Evolutionary conservation across 1,140 invertebrate genomes (phyloP), one percentile per base, ranked within the genome.

Genomic region (Thalassaphorura encarpata): DNA sequence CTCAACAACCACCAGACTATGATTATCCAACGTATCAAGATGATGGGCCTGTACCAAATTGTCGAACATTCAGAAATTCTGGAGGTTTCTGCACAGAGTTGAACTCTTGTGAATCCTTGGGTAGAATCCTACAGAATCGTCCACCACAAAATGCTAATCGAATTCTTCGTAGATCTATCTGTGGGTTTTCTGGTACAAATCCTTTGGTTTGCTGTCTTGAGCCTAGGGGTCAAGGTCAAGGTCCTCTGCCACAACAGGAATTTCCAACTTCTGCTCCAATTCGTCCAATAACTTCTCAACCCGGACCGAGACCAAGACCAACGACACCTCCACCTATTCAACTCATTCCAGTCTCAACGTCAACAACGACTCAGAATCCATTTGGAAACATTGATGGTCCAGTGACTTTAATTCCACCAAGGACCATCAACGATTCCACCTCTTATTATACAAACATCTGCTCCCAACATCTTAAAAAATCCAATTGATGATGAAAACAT

Each of bases 141-240:
- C 43, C 55, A 5, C 26, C 21, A 24, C 19, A 26, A 19, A 21
- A 21, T 2, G 56, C 56, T 3, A 49, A 57, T 8, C 39, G 53
- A 18, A 53, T 72, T 60, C 61, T 81, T 15, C 70, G 74, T 11
- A 67, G 67, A 36, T 78, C 76, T 0, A 65, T 77, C 11, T 83
- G 81, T 60, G 74, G 74, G 0, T 79, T 71, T 47, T 69, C 75
- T 29, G 72, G 72, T 18, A 56, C 45, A 2, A 69, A 72, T 52
- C 77, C 78, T 16, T 67, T 73, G 60, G 76, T 80, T 4, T 78
- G 78, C 36, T 80, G 78, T 60, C 71, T 71, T 13, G 23, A 43
- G 48, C 21, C 19, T 16, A 19, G 21, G 29, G 23, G 16, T n/a
- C 15, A 31, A 8, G 13, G 31, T 43, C 23, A 21, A 3, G 24